A percentile compares a stretch with the other conserved stretches of the same genome.
Evolutionary conservation across 2,113 vertebrate genomes (phyloP).

Genomic region (Fregata magnificens): DNA sequence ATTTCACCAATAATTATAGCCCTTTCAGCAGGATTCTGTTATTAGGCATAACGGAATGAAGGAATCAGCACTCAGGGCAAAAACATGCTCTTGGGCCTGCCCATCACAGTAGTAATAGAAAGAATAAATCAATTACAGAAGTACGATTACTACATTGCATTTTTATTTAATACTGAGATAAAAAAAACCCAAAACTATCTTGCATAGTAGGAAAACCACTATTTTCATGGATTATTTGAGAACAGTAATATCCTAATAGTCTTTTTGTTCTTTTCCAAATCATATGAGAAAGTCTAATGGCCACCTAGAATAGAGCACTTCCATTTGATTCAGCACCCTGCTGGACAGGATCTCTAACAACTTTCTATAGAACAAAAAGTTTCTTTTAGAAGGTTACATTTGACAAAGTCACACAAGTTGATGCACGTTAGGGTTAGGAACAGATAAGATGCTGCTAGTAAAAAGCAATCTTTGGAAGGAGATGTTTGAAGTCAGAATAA

Average conservation of each 20-base stretch:
- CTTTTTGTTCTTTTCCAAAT: background rate
- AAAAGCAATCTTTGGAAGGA: background rate
- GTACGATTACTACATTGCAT: background rate
- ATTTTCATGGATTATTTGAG: background rate
- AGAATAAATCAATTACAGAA: background rate
- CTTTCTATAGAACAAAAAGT: background rate
- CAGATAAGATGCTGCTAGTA: background rate
- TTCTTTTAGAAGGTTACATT: background rate
- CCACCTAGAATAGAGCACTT: background rate
- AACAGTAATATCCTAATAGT: background rate
- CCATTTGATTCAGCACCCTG: fast-evolving
- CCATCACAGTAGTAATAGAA: background rate
- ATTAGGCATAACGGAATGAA: background rate
- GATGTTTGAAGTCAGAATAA: background rate
- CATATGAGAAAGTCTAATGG: background rate
- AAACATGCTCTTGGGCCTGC: background rate
- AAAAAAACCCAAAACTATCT: background rate
- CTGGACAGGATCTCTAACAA: background rate
- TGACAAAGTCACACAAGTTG: no score
- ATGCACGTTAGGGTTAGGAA: background rate
- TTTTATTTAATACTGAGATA: background rate
- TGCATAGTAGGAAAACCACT: background rate
- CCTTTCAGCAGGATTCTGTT: background rate
- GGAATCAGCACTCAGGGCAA: background rate
- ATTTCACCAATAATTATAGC: background rate